phyloP scores from a whole-genome alignment of 2,888 invertebrate species.

The Megastigmus dorsalis region DNA sequence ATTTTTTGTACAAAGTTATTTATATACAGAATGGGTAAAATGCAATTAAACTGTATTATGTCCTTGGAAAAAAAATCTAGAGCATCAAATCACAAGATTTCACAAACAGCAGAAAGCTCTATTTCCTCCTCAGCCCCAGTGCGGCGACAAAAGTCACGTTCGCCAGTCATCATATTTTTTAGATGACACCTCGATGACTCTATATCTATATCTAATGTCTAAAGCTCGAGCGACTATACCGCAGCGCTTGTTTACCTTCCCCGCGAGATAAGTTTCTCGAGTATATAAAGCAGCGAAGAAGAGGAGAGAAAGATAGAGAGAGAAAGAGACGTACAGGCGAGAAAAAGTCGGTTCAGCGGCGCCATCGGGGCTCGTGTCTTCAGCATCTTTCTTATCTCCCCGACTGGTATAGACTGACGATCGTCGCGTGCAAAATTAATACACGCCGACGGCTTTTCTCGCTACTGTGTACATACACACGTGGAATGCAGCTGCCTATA shows the following conservation, averaged over 20 bases:
- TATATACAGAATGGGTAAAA: no score
- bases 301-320: not conserved
- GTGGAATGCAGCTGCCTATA: not conserved
- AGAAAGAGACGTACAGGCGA: no score
- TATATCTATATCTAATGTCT: not conserved
- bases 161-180: not conserved
- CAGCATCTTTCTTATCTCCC: slow-evolving; percentile 44
- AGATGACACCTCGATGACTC: not conserved
- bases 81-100: no score
- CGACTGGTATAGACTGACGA: not conserved
- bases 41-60: no score
- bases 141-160: slow-evolving; percentile 22
- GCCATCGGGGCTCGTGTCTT: slow-evolving; percentile 20
- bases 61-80: no score
- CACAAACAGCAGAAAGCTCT: no score
- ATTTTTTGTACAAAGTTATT: no score
- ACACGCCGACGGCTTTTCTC: slow-evolving; percentile 1
- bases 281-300: not conserved
- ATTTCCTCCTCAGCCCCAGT: no score
- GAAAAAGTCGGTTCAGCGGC: no score
- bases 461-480: not conserved
- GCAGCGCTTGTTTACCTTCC: slow-evolving; percentile 8
- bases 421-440: slow-evolving; percentile 2
- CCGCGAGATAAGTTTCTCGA: slow-evolving; percentile 12
- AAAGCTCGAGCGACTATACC: not conserved